Evolutionary conservation across 2,888 invertebrate genomes (phyloP), one percentile per base, ranked within the genome.

Genomic region (Autographa gamma): DNA sequence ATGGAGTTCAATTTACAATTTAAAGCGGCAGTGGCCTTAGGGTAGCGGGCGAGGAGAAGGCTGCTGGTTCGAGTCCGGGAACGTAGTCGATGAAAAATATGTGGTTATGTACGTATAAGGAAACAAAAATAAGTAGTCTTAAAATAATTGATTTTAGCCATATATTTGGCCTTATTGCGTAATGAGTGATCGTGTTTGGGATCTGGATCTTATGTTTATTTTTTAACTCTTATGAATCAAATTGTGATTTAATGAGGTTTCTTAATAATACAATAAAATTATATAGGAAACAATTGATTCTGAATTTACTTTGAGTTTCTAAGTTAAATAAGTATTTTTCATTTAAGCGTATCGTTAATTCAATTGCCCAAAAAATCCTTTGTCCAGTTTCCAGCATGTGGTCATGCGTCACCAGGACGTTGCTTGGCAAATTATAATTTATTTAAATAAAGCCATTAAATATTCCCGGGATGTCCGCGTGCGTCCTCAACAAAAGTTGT

Each of bases 1-100:
- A 62, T 73, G 68, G 72, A 83, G 74, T 73, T 69, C 74, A 76
- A 82, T 81, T 83, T 82, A 81, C 76, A 83, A 83, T 83, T 74
- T 81, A 83, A 82, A 82, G 74, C 68, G 74, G 69, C 54, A 64
- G 65, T 69, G 70, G 81, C 83, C 81, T 73, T 58, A 62, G 83
- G 81, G 79, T 67, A 69, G 9, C 73, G 66, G 66, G 60, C 65
- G 69, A n/a, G 14, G 38, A 63, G 77, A 64, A 74, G 67, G 70
- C 73, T 76, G 74, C 76, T 70, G 38, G 73, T 74, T 73, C 64
- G 60, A 81, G 16, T 69, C 77, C 80, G 60, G 77, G 32, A 19
- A 34, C 31, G 32, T 68, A 11, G 19, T 14, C 56, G 25, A 14
- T 9, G 25, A 13, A 56, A 56, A n/a, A 56, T 14, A 14, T 9